phyloP scores from a whole-genome alignment of 37 sponge, comb jelly and placozoan species.

The Aphrocallistes beatrix region DNA sequence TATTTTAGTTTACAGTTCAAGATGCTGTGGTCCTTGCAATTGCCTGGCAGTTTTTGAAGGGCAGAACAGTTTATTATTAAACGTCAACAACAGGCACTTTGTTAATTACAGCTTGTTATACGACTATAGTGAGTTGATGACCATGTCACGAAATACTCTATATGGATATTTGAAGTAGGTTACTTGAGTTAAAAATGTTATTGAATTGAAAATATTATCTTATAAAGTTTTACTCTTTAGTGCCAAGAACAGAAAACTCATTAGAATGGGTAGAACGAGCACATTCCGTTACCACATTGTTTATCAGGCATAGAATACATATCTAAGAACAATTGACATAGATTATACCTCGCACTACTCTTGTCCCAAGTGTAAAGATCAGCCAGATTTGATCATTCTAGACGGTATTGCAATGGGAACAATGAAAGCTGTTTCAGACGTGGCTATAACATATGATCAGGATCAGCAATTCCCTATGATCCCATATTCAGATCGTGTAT shows the following conservation, averaged over 20 bases:
- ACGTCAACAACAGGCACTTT: too few relatives aligned
- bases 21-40: too few relatives aligned
- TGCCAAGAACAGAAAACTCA: slow-evolving; percentile 9
- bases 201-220: too few relatives aligned
- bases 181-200: too few relatives aligned
- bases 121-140: too few relatives aligned
- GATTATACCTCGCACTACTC: neutral
- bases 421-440: slow-evolving; percentile 1
- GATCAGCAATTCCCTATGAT: slow-evolving; percentile 7
- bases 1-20: too few relatives aligned
- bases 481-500: slow-evolving; percentile 1
- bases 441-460: neutral
- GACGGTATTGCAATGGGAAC: slow-evolving; percentile 9
- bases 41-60: neutral
- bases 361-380: slow-evolving; percentile 17
- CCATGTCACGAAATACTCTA: too few relatives aligned
- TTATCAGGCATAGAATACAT: neutral
- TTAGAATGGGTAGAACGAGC: slow-evolving; percentile 12
- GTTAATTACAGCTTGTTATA: too few relatives aligned
- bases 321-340: neutral
- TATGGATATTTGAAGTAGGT: too few relatives aligned
- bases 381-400: neutral
- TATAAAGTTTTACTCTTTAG: neutral
- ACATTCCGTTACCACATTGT: slow-evolving; percentile 11
- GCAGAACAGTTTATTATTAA: neutral